Evolutionary conservation across 2,888 invertebrate species (phyloP).

Genomic region (Vanessa cardui): DNA sequence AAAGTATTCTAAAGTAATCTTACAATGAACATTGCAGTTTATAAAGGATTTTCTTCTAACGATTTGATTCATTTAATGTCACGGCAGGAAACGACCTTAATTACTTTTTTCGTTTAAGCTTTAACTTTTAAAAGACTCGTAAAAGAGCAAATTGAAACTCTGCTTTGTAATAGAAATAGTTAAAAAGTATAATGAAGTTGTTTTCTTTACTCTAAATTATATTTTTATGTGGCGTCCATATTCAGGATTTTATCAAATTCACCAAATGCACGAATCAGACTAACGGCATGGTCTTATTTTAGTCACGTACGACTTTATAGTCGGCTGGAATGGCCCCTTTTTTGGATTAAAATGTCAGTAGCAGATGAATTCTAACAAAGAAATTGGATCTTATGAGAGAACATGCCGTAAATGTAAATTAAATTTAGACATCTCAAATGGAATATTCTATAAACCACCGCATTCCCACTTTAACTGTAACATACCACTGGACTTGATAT

Average conservation of each 20-base stretch:
- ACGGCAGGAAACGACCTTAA: slow-evolving; percentile 59
- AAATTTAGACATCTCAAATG: slow-evolving; percentile 16
- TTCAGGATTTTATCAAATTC: slow-evolving; percentile 31
- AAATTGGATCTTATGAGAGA: slow-evolving; percentile 40
- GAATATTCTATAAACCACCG: neutral
- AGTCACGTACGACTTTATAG: slow-evolving; percentile 70
- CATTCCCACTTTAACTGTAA: neutral
- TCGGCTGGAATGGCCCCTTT: slow-evolving; percentile 55
- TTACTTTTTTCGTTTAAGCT: slow-evolving; percentile 69
- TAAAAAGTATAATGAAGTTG: slow-evolving; percentile 27
- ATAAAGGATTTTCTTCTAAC: slow-evolving; percentile 52
- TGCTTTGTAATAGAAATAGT: slow-evolving; percentile 49
- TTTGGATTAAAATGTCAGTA: slow-evolving; percentile 72
- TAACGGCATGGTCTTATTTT: slow-evolving; percentile 54
- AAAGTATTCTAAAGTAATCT: slow-evolving; percentile 28
- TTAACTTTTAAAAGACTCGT: slow-evolving; percentile 50
- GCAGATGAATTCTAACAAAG: slow-evolving; percentile 66
- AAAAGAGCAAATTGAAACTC: slow-evolving; percentile 48
- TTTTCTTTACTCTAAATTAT: slow-evolving; percentile 1
- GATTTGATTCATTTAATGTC: slow-evolving; percentile 60
- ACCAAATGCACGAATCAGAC: slow-evolving; percentile 26
- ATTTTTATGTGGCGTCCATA: slow-evolving; percentile 8
- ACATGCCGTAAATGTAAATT: slow-evolving; percentile 32
- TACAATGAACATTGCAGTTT: slow-evolving; percentile 41
- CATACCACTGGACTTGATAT: neutral